Evolutionary conservation across 2,888 invertebrate genomes (phyloP), one percentile per base, ranked within the genome.

Genomic region (Drosophila recens): DNA sequence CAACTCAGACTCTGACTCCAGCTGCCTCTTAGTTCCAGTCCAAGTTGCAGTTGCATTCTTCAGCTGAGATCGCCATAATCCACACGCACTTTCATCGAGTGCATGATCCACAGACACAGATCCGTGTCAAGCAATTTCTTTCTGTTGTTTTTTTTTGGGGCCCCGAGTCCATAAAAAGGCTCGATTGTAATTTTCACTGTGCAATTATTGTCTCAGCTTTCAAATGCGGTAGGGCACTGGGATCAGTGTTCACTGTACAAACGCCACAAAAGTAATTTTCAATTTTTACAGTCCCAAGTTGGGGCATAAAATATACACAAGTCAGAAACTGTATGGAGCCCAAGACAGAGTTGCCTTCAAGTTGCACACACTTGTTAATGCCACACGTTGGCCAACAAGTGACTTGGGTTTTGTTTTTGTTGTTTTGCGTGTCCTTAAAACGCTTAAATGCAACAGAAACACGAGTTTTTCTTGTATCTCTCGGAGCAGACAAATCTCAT

Each of bases 121-220:
- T 79, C 82, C 73, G 74, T 84, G 80, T 76, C 75, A 36, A 34
- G 49, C 61, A 23, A 51, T 17, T 52, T 15, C 30, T 20, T 51
- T 49, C 3, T 49, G 2, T 20, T 20, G 17, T 20, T 34, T 11
- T 17, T n/a, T 36, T 51, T 51, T 23, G 15, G 45, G 49, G 34
- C 52, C 15, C 27, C 49, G 61, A 70, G 76, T 79, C 88, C 71
- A 80, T 80, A 86, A 86, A 80, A 80, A 80, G 73, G 70, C 74
- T 86, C 68, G 86, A 88, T 86, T 86, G 84, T 86, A 83, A 88
- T 88, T 86, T 88, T 84, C 80, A 75, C 84, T 79, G 62, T 78
- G 75, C 84, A 86, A 86, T 86, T 88, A 86, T 86, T 83, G 85
- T 72, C 86, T 74, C 79, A 78, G 86, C 82, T 85, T 85, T 87